A percentile compares a stretch with the other conserved stretches of the same genome.
Conservation (phyloP, 2,797 vertebrate genomes). For the Bucorvus abyssinicus region DNA sequence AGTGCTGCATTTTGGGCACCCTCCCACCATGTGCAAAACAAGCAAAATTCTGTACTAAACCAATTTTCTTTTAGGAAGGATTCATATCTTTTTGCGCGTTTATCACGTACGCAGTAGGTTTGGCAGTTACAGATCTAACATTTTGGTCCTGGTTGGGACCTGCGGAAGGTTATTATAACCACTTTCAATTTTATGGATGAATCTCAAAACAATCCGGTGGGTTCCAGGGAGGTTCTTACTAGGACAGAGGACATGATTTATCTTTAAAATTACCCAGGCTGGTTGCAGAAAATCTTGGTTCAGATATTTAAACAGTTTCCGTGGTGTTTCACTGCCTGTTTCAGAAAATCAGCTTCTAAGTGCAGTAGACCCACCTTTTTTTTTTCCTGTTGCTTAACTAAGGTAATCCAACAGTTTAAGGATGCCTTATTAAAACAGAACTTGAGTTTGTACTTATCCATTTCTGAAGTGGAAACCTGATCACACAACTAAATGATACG, state of each 20-base stretch:
- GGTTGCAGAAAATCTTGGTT: not conserved
- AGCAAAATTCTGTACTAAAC: not conserved
- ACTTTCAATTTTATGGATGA: not conserved
- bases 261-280: not conserved
- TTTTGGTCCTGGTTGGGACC: not conserved
- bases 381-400: not conserved
- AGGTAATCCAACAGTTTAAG: not conserved
- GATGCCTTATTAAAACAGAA: not conserved
- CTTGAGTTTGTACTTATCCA: not conserved
- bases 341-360: not conserved
- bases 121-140: not conserved
- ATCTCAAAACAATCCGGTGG: not conserved
- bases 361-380: not conserved
- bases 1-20: not conserved
- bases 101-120: not conserved
- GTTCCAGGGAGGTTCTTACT: not conserved
- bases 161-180: not conserved
- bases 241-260: not conserved
- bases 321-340: not conserved
- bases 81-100: not conserved
- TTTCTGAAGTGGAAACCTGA: not conserved
- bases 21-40: not conserved
- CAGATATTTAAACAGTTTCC: not conserved
- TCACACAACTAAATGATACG: not conserved
- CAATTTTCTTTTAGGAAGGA: not conserved